These are phyloP conservation scores for Thera britannica DNA, from an alignment of 2,888 invertebrate genomes.

Conservation along the genomic window DNA sequence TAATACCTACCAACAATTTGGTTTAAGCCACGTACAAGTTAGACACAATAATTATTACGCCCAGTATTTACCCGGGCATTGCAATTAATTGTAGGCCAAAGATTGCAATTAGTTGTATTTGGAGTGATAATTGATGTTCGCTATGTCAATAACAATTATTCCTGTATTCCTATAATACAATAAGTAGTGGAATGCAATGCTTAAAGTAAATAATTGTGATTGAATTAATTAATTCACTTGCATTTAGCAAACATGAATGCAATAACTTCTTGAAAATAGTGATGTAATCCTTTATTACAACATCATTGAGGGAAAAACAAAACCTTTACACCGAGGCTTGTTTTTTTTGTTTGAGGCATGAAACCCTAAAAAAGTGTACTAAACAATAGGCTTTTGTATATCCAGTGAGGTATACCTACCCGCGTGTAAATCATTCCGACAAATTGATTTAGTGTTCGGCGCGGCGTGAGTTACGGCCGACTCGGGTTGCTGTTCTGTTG, in stretches of 20 bases:
- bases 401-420: slow-evolving; percentile 14
- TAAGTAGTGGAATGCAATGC: slow-evolving; percentile 5
- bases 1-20: background rate
- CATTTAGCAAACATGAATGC: background rate
- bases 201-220: background rate
- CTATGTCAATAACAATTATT: slow-evolving; percentile 12
- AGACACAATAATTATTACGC: slow-evolving; percentile 1
- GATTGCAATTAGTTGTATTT: slow-evolving; percentile 5
- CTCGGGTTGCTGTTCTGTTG: slow-evolving; percentile 17
- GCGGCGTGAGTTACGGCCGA: slow-evolving; percentile 33
- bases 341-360: too few species aligned
- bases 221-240: background rate
- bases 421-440: slow-evolving; percentile 36
- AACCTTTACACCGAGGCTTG: too few species aligned
- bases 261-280: too few species aligned
- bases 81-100: background rate
- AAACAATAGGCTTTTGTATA: background rate
- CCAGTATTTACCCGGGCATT: slow-evolving; percentile 9
- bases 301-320: too few species aligned
- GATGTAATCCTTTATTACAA: too few species aligned
- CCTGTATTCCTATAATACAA: background rate
- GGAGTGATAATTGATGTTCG: slow-evolving; percentile 6
- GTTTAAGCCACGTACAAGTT: background rate
- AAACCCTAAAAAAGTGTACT: background rate
- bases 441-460: slow-evolving; percentile 40